Evolutionary conservation across 2,888 invertebrate genomes (phyloP).

Genomic region (Ypsolopha sequella): DNA sequence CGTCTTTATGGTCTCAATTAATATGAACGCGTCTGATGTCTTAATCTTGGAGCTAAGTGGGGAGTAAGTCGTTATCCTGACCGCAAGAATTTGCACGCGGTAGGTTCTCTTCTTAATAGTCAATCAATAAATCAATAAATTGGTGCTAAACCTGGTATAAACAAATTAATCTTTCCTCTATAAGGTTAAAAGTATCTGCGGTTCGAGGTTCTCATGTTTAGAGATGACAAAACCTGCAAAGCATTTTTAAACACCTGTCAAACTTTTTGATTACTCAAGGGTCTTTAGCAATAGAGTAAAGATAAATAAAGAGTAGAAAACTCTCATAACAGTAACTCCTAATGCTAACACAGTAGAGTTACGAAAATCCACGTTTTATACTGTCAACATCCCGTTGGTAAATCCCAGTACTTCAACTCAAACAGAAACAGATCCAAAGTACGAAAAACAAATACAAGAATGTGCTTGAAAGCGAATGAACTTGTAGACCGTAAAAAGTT

Average conservation of each 20-base stretch:
- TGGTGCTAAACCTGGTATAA: neutral
- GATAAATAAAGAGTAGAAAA: constrained; percentile 16
- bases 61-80: constrained; percentile 3
- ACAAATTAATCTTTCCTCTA: neutral
- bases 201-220: neutral
- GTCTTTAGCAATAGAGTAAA: neutral
- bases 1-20: constrained; percentile 6
- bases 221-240: too few species aligned
- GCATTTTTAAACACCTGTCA: too few species aligned
- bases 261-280: neutral
- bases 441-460: neutral
- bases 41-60: constrained; percentile 7
- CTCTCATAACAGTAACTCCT: constrained; percentile 13
- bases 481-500: constrained; percentile 23
- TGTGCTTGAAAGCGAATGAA: constrained; percentile 11
- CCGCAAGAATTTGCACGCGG: constrained; percentile 7
- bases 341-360: constrained; percentile 24
- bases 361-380: constrained; percentile 20
- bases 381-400: constrained; percentile 15
- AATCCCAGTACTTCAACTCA: neutral
- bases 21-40: constrained; percentile 7
- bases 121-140: constrained; percentile 7
- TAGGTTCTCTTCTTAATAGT: constrained; percentile 1
- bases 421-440: neutral
- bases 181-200: neutral